Percentiles rank a stretch among this genome's conserved stretches.
Conservation (phyloP, 2,888 invertebrate genomes). For the Ectemnius cavifrons region DNA sequence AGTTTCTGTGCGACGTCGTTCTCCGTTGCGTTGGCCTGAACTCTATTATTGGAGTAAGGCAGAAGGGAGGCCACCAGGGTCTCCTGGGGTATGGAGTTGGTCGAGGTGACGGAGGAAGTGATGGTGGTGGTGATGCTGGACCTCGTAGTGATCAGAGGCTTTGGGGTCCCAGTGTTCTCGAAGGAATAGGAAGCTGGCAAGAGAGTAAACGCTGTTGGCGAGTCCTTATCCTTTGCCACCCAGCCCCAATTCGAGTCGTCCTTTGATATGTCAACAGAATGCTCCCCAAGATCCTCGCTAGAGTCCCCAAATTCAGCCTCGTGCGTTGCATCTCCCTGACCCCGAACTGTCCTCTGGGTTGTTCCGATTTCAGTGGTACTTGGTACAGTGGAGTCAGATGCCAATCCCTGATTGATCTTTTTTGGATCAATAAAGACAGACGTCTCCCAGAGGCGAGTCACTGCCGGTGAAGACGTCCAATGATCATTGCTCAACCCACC, state of each 20-base stretch:
- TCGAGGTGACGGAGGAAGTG: conserved; percentile 68
- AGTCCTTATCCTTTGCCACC: conserved; percentile 66
- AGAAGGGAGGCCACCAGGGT: conserved; percentile 26
- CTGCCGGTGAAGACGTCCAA: conserved; percentile 79
- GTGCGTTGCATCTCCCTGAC: background rate
- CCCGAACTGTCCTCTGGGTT: conserved; percentile 29
- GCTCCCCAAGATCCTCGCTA: background rate
- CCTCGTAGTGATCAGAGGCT: conserved; percentile 68
- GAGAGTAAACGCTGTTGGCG: conserved; percentile 73
- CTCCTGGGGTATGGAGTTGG: conserved; percentile 46
- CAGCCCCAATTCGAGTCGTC: conserved; percentile 63
- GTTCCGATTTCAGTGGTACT: background rate
- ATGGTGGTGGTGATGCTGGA: conserved; percentile 71
- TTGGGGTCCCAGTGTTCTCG: conserved; percentile 68
- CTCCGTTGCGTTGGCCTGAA: conserved; percentile 80
- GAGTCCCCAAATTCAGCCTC: background rate
- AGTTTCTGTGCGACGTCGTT: conserved; percentile 87
- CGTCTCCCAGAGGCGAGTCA: conserved; percentile 83
- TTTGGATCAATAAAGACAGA: conserved; percentile 86
- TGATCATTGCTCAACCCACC: conserved; percentile 72
- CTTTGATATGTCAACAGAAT: background rate
- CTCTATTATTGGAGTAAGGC: conserved; percentile 53
- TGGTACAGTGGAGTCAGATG: conserved; percentile 48
- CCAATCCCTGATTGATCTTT: conserved; percentile 84
- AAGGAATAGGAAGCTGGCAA: conserved; percentile 64